Base-by-base conservation (phyloP, 2,888 invertebrate genomes). In the Steinernema hermaphroditum region DNA sequence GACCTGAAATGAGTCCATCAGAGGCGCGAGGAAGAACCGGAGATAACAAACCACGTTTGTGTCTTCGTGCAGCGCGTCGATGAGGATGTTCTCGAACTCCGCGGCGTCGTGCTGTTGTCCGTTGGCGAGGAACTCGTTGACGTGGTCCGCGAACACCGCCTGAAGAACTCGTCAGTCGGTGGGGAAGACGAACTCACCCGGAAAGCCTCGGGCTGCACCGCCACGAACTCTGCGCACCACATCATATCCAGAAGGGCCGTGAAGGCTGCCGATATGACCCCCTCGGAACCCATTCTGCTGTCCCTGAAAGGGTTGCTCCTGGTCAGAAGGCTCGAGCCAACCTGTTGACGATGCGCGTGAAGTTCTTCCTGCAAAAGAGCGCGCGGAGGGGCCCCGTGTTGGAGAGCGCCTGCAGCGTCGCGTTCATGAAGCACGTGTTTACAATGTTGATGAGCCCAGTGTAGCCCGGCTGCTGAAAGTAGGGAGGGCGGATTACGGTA, bases 351-450 rank as follows among this genome's bases (percentile, higher is more conserved):
- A 74, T 69, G 2, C 72, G 69, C 0, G 74, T 19, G 54, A 83
- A 83, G 2, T 74, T 69, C 19, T 77, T 75, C 24, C 37, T 72
- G 0, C 81, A 78, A 74, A 84, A 84, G n/a, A 81, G 54, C 6
- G 78, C 73, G 9, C 72, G 24, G 9, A 85, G 74, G 0, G 57
- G 50, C 0, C 81, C 81, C 4, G 85, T 85, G 69, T 85, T 81
- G 69, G 86, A 80, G 1, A 85, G 77, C 8, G 84, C 83, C 78
- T 85, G 80, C 9, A 98, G 88, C 0, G 97, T 96, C 0, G 96
- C 92, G 88, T 97, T 97, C 94, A 98, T 94, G 88, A 97, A 98
- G 88, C 97, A 98, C 0, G 97, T 97, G 88, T 96, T 96, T 75
- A 96, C 96, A 49, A 78, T 29, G 62, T 81, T 81, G 49, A 69